Evolutionary conservation across 2,797 vertebrate genomes (phyloP).

Genomic region (Pelochelys cantorii): DNA sequence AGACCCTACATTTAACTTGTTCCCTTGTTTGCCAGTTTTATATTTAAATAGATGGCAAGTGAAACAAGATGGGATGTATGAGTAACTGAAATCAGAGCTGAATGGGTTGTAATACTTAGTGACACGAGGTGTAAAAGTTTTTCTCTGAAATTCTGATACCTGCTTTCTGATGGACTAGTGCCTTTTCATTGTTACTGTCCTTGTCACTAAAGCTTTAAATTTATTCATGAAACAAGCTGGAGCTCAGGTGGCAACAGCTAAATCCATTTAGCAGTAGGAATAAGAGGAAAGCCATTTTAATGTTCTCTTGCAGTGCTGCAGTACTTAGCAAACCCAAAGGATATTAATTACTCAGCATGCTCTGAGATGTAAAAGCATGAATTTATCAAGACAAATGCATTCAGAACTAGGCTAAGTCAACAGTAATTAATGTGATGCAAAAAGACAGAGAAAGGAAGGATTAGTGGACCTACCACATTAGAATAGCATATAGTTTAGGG

Average conservation of each 20-base stretch:
- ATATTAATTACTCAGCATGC: constrained; percentile 79
- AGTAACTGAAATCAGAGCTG: background rate
- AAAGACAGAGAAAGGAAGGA: constrained; percentile 25
- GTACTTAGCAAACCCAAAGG: constrained; percentile 76
- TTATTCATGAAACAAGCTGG: constrained; percentile 77
- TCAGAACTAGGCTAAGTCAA: constrained; percentile 71
- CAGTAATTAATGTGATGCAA: constrained; percentile 61
- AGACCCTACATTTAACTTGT: background rate
- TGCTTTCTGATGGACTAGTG: constrained; percentile 54
- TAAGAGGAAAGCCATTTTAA: constrained; percentile 76
- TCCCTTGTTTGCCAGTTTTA: background rate
- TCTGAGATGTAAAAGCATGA: constrained; percentile 73
- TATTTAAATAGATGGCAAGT: background rate
- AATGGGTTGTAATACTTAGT: background rate
- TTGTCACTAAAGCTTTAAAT: constrained; percentile 74
- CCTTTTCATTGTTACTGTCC: constrained; percentile 56
- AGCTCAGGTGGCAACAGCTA: constrained; percentile 79
- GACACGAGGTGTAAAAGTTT: constrained; percentile 3
- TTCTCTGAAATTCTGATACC: constrained; percentile 18
- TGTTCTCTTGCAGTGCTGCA: constrained; percentile 66
- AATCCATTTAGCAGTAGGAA: constrained; percentile 79
- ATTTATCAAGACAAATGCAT: constrained; percentile 73
- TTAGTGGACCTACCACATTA: constrained; percentile 10
- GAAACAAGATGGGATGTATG: background rate
- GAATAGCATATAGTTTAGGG: background rate